phyloP scores from a whole-genome alignment of 53 echinoderm and acorn worm genomes.

The Antedon mediterranea region DNA sequence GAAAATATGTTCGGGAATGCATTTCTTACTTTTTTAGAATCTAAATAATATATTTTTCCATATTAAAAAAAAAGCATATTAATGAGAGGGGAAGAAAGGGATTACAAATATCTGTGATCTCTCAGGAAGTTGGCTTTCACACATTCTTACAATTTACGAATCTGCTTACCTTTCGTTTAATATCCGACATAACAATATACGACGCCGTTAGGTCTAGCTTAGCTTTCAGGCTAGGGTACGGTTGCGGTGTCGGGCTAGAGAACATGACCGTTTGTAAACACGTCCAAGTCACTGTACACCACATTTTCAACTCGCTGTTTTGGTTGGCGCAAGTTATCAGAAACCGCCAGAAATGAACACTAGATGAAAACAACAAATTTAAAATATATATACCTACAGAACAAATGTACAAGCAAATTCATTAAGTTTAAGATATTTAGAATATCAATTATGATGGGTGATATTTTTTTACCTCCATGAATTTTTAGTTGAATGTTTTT shows the following conservation, averaged over 20 bases:
- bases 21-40: too few species aligned
- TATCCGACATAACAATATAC: constrained; percentile 81
- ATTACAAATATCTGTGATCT: neutral
- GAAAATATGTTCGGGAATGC: too few species aligned
- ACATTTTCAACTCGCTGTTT: constrained; percentile 80
- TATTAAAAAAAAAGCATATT: too few species aligned
- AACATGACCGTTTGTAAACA: constrained; percentile 74
- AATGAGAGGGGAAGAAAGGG: neutral
- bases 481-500: too few species aligned
- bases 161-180: constrained; percentile 87
- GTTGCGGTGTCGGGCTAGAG: constrained; percentile 27
- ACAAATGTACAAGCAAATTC: too few species aligned
- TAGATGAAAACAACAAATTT: constrained; percentile 12
- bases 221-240: constrained; percentile 67
- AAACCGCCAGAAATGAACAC: constrained; percentile 87
- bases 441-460: too few species aligned
- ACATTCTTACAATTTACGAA: neutral
- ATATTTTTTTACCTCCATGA: too few species aligned
- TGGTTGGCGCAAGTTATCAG: constrained; percentile 75
- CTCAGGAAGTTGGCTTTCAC: neutral
- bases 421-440: too few species aligned
- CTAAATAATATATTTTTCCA: too few species aligned
- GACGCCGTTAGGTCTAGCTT: constrained; percentile 78
- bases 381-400: too few species aligned
- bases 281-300: constrained; percentile 95